Percentiles rank a stretch among this genome's conserved stretches.
Evolutionary conservation across 2,113 vertebrate species (phyloP).

Genomic region (Rynchops niger): DNA sequence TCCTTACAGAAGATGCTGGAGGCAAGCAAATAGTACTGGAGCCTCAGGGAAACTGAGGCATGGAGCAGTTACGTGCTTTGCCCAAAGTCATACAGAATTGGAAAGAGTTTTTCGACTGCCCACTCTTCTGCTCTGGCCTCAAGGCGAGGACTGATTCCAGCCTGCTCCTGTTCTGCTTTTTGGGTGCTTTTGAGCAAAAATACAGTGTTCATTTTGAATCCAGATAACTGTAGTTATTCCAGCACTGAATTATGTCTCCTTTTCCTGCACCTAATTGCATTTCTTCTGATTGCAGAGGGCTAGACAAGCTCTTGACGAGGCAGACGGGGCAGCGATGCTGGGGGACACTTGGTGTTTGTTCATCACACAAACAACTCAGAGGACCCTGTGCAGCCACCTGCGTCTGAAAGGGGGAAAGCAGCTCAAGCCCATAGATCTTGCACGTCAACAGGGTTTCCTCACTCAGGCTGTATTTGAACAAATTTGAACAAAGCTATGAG

Average conservation of each 20-base stretch:
- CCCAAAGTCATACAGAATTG: not conserved
- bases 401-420: fast-evolving
- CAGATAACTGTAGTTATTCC: not conserved
- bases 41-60: not conserved
- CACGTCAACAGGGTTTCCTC: not conserved
- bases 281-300: not conserved
- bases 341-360: not conserved
- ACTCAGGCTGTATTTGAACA: not conserved
- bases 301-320: not conserved
- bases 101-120: not conserved
- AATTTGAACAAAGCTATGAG: not conserved
- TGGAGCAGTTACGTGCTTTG: not conserved
- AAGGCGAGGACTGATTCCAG: not conserved
- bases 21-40: not conserved
- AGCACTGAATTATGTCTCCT: not conserved
- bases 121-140: not conserved
- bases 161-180: not conserved
- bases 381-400: not conserved
- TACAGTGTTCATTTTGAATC: not conserved
- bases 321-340: not conserved
- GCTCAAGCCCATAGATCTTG: not conserved
- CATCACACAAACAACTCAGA: not conserved
- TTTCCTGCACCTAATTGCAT: not conserved
- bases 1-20: not conserved
- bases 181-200: not conserved